A percentile compares a stretch with the other conserved stretches of the same genome.
Conservation (phyloP, 2,888 invertebrate species). For the Neocrepidodera transversa region DNA sequence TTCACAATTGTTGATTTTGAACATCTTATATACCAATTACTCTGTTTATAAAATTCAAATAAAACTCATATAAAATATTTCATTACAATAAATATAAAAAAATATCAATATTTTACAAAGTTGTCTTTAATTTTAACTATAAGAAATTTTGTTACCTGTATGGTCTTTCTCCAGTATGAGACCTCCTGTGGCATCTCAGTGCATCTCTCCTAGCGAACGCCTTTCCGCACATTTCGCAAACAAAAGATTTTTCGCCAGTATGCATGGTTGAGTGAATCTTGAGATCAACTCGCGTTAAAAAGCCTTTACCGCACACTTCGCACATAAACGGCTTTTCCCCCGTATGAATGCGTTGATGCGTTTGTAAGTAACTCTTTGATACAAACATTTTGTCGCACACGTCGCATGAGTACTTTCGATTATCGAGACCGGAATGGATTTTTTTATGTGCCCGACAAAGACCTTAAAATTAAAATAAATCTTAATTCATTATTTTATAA, state of each 20-base stretch:
- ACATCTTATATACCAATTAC: too few relatives aligned
- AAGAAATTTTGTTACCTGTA: slow-evolving; percentile 56
- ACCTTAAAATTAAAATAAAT: slow-evolving; percentile 50
- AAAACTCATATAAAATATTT: too few relatives aligned
- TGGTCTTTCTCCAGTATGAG: slow-evolving; percentile 67
- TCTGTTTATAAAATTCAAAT: too few relatives aligned
- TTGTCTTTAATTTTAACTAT: too few relatives aligned
- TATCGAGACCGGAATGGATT: slow-evolving; percentile 66
- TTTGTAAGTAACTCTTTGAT: slow-evolving; percentile 67
- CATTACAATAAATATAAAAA: too few relatives aligned
- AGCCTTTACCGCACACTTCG: slow-evolving; percentile 67
- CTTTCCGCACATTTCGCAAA: slow-evolving; percentile 69
- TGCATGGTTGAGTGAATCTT: slow-evolving; percentile 69
- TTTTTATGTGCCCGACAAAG: slow-evolving; percentile 67
- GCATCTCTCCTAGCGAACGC: slow-evolving; percentile 69
- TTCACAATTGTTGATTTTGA: too few relatives aligned
- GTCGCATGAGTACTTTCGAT: slow-evolving; percentile 66
- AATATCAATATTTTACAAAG: too few relatives aligned
- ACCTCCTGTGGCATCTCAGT: slow-evolving; percentile 65
- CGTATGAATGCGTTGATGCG: slow-evolving; percentile 67
- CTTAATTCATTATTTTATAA: too few relatives aligned
- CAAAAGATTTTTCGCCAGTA: slow-evolving; percentile 68
- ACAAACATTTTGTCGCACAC: slow-evolving; percentile 69
- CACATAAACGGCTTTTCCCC: slow-evolving; percentile 69
- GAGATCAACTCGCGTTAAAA: slow-evolving; percentile 66